Evolutionary conservation across 1,140 invertebrate genomes (phyloP).

Genomic region (Gerris buenoi): DNA sequence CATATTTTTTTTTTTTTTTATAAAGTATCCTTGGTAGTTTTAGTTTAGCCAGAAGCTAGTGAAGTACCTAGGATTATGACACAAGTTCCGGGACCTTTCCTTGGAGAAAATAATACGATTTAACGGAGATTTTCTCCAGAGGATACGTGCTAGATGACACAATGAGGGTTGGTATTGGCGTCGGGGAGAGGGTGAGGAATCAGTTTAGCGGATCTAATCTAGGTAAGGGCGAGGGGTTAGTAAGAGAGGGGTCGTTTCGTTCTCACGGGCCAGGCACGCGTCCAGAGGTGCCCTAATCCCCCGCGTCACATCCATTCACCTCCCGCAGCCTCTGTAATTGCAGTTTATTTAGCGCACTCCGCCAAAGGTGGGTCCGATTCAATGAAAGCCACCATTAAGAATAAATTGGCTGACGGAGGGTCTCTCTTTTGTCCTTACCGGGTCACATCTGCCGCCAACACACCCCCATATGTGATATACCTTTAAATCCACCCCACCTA

Average conservation of each 20-base stretch:
- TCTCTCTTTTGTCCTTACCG: neutral
- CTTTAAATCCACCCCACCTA: neutral
- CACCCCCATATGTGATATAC: neutral
- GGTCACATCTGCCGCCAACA: neutral
- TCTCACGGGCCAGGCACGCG: neutral
- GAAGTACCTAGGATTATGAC: no score
- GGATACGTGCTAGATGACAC: neutral
- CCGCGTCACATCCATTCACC: neutral
- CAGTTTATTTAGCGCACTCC: conserved; percentile 1
- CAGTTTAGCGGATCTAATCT: conserved; percentile 6
- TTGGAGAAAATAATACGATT: conserved; percentile 1
- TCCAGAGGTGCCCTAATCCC: neutral
- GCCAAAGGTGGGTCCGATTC: neutral
- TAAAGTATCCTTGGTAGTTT: no score
- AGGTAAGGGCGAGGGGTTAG: neutral
- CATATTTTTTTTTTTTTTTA: no score
- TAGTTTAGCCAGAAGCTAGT: no score
- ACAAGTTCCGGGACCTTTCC: no score
- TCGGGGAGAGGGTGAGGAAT: neutral
- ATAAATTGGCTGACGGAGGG: conserved; percentile 3
- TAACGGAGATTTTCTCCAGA: conserved; percentile 5
- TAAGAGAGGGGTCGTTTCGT: neutral
- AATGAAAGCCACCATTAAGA: neutral
- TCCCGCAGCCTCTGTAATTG: neutral
- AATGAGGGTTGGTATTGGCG: neutral